Evolutionary conservation across 2,797 vertebrate species (phyloP).

Genomic region (Pangasius sanitwongsei): DNA sequence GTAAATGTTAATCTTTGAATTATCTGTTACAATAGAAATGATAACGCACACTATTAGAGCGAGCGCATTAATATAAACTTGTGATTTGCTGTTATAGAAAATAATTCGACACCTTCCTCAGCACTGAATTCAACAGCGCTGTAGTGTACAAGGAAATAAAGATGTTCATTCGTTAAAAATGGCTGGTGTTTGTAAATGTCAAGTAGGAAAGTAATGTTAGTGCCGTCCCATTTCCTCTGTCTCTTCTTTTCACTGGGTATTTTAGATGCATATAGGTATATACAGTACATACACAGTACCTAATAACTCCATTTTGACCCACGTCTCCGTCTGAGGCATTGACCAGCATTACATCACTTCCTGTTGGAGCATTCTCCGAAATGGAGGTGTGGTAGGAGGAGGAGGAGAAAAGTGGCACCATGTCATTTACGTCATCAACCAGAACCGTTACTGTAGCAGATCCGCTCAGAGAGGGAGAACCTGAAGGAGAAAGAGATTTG

Average conservation of each 20-base stretch:
- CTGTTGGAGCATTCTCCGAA: constrained; percentile 88
- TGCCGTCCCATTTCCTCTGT: background rate
- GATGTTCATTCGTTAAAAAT: background rate
- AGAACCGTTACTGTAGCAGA: constrained; percentile 87
- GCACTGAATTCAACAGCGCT: background rate
- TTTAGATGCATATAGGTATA: background rate
- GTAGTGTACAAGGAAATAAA: background rate
- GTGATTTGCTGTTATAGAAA: background rate
- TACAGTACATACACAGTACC: constrained; percentile 71
- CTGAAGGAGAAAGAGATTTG: constrained; percentile 65
- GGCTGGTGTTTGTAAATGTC: background rate
- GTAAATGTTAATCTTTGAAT: background rate
- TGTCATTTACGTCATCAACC: constrained; percentile 94
- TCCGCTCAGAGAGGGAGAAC: constrained; percentile 89
- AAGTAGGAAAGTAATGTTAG: background rate
- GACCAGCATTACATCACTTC: constrained; percentile 90
- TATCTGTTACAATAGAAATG: background rate
- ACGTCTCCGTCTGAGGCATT: constrained; percentile 90
- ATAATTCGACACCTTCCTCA: background rate
- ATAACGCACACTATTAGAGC: background rate
- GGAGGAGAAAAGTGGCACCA: constrained; percentile 85
- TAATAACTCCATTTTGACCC: constrained; percentile 88
- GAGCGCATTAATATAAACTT: background rate
- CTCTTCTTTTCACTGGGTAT: background rate
- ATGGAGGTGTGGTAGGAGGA: constrained; percentile 84